Evolutionary conservation across 2,113 vertebrate species (phyloP).

Genomic region (Aepyceros melampus): DNA sequence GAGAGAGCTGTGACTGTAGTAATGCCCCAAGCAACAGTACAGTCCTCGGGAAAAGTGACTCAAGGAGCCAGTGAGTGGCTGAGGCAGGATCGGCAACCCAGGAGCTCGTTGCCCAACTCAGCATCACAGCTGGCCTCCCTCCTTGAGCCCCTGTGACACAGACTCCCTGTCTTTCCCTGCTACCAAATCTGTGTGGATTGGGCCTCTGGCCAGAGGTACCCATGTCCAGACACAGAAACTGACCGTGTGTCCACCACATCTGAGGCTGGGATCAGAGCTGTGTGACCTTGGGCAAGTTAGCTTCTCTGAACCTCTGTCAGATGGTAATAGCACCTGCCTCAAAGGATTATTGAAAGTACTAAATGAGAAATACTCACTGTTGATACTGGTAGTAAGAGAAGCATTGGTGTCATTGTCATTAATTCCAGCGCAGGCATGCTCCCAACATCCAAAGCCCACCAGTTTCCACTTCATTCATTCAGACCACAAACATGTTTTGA

Average conservation of each 20-base stretch:
- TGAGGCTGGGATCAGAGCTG: not conserved
- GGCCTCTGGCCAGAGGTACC: not conserved
- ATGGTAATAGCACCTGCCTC: not conserved
- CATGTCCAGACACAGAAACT: not conserved
- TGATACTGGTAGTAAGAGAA: not conserved
- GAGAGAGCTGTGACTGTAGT: not conserved
- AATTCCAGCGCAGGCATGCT: not conserved
- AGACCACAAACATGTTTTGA: not conserved
- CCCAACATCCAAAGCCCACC: not conserved
- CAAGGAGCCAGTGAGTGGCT: not conserved
- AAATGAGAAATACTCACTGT: not conserved
- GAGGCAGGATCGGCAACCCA: not conserved
- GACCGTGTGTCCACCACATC: not conserved
- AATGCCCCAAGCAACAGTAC: not conserved
- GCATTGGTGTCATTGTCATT: not conserved
- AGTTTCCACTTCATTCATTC: not conserved
- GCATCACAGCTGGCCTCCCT: not conserved
- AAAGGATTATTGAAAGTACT: conserved; percentile 6
- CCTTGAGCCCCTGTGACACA: not conserved
- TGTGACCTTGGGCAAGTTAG: not conserved
- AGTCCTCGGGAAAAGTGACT: not conserved
- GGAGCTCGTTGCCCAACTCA: not conserved
- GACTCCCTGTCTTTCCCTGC: not conserved
- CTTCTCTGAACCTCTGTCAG: conserved; percentile 9
- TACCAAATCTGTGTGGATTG: not conserved